A percentile compares a stretch with the other conserved stretches of the same genome.
Evolutionary conservation across 2,797 vertebrate genomes (phyloP).

Genomic region (Rhincodon typus): DNA sequence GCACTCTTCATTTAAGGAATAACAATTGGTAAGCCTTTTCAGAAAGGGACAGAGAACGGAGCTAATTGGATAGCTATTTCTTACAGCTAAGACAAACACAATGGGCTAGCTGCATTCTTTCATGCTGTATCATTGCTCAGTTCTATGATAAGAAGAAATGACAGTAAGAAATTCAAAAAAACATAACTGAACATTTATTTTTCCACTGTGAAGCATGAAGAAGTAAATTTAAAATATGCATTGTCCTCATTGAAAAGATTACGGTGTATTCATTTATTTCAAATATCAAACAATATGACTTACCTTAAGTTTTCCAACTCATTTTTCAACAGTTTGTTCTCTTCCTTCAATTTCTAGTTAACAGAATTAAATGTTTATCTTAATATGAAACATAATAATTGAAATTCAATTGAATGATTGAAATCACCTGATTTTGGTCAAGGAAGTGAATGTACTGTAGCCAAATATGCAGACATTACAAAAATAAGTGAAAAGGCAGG

Average conservation of each 20-base stretch:
- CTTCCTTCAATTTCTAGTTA: constrained; percentile 54
- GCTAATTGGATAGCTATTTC: background rate
- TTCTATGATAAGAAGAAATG: background rate
- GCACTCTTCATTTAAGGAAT: too few relatives aligned
- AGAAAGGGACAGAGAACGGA: background rate
- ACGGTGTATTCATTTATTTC: background rate
- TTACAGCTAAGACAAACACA: background rate
- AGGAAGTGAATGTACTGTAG: too few relatives aligned
- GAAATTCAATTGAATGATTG: background rate
- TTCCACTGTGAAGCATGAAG: too few relatives aligned
- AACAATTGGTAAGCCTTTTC: too few relatives aligned
- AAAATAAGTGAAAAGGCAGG: background rate
- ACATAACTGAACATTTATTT: too few relatives aligned
- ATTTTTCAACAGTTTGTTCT: constrained; percentile 56
- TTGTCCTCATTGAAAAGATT: background rate
- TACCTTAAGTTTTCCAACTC: constrained; percentile 61
- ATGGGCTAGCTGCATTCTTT: background rate
- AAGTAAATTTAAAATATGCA: background rate
- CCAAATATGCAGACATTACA: background rate
- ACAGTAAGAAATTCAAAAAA: background rate
- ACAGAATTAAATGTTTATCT: constrained; percentile 40
- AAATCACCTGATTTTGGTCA: background rate
- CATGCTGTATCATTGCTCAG: background rate
- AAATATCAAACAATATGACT: background rate
- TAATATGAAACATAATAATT: background rate